Percentiles rank a stretch among this genome's conserved stretches.
Evolutionary conservation across 2,113 vertebrate species (phyloP).

Genomic region (Garra rufa): DNA sequence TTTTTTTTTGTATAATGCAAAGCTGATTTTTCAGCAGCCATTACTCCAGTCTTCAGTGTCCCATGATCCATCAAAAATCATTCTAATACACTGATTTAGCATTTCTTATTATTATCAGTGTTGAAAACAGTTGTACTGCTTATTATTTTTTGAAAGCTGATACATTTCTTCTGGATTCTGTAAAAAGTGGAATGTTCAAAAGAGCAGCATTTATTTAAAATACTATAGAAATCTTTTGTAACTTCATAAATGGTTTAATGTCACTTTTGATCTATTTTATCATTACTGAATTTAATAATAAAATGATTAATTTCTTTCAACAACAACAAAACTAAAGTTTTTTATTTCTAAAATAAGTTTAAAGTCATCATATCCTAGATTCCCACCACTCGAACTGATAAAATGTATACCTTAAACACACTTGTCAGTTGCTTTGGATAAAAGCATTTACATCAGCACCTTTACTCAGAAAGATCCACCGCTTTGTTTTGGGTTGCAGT

Average conservation of each 20-base stretch:
- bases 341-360: no score
- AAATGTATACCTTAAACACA: background rate
- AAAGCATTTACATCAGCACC: background rate
- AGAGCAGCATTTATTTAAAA: background rate
- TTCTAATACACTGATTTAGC: background rate
- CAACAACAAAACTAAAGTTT: background rate
- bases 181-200: background rate
- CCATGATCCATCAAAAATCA: background rate
- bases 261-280: background rate
- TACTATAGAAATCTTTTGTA: background rate
- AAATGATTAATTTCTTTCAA: background rate
- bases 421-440: background rate
- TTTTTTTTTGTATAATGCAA: background rate
- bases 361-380: background rate
- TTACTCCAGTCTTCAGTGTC: background rate
- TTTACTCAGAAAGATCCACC: background rate
- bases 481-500: constrained; percentile 5
- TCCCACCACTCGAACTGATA: background rate
- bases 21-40: background rate
- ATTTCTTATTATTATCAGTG: background rate
- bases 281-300: background rate
- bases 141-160: background rate
- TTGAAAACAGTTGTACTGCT: background rate
- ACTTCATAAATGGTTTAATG: background rate
- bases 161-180: no score